Evolutionary conservation across 2,797 vertebrate genomes (phyloP).

Genomic region (Gadopsis bispinosus): DNA sequence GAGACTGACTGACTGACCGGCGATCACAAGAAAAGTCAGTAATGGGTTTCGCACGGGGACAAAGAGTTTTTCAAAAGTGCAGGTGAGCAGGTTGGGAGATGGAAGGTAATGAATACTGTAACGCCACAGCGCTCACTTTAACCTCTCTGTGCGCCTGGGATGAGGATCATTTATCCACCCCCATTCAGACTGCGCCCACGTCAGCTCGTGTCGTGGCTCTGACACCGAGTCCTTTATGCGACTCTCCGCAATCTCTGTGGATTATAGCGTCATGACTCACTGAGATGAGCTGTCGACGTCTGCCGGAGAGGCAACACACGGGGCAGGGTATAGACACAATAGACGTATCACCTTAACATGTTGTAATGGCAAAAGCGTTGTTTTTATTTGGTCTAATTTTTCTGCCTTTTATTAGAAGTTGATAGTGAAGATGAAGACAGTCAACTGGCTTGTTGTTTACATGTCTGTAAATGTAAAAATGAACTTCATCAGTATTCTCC

Average conservation of each 20-base stretch:
- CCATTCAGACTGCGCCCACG: conserved; percentile 6
- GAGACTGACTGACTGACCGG: conserved; percentile 7
- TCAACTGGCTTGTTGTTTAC: background rate
- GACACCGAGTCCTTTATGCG: conserved; percentile 34
- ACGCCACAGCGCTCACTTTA: conserved; percentile 29
- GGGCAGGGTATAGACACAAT: background rate
- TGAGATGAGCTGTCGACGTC: conserved; percentile 41
- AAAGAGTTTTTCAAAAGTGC: conserved; percentile 34
- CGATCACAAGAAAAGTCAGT: conserved; percentile 45
- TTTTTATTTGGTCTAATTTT: too few relatives aligned
- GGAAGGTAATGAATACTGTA: conserved; percentile 19
- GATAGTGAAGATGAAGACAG: too few relatives aligned
- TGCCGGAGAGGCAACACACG: conserved; percentile 10
- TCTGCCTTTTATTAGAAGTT: too few relatives aligned
- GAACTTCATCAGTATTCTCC: conserved; percentile 11
- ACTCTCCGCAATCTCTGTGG: conserved; percentile 40
- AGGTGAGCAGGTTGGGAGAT: conserved; percentile 17
- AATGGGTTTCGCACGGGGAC: conserved; percentile 34
- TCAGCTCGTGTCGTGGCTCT: conserved; percentile 30
- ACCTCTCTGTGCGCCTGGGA: conserved; percentile 6
- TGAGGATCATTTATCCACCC: conserved; percentile 27
- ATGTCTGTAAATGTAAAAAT: conserved; percentile 15
- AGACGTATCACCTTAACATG: background rate
- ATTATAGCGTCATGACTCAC: conserved; percentile 56
- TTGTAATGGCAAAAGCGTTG: too few relatives aligned